phyloP scores from a whole-genome alignment of 2,797 vertebrate species.

The Gadopsis bispinosus region DNA sequence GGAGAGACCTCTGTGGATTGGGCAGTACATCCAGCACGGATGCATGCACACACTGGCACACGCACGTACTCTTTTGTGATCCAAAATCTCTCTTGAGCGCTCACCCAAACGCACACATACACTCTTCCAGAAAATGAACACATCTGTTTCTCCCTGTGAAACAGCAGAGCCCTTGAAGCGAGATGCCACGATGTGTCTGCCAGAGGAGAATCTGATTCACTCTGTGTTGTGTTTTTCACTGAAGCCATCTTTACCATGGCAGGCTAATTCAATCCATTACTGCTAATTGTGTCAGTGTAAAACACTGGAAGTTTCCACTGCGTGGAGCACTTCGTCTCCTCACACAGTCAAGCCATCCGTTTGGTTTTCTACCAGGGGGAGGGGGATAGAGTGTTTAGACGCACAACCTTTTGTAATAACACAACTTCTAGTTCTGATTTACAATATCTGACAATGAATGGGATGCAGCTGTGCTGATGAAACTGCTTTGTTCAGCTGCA shows the following conservation, averaged over 20 bases:
- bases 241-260: constrained; percentile 40
- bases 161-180: constrained; percentile 43
- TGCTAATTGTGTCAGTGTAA: constrained; percentile 45
- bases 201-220: constrained; percentile 41
- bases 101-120: constrained; percentile 24
- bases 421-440: neutral
- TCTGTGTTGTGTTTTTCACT: constrained; percentile 36
- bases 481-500: constrained; percentile 4
- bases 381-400: neutral
- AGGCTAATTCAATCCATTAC: constrained; percentile 60
- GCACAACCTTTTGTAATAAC: neutral
- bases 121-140: constrained; percentile 53
- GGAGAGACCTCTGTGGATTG: constrained; percentile 46
- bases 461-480: neutral
- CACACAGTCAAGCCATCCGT: constrained; percentile 29
- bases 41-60: constrained; percentile 13
- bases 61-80: constrained; percentile 1
- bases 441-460: neutral
- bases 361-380: constrained; percentile 5
- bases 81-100: constrained; percentile 30
- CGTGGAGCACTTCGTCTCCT: constrained; percentile 15
- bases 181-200: constrained; percentile 43
- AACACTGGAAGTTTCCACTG: constrained; percentile 58
- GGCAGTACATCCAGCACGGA: constrained; percentile 32
- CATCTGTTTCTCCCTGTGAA: constrained; percentile 59